phyloP scores from a whole-genome alignment of 2,797 vertebrate genomes.

The Pyrocephalus nanus region DNA sequence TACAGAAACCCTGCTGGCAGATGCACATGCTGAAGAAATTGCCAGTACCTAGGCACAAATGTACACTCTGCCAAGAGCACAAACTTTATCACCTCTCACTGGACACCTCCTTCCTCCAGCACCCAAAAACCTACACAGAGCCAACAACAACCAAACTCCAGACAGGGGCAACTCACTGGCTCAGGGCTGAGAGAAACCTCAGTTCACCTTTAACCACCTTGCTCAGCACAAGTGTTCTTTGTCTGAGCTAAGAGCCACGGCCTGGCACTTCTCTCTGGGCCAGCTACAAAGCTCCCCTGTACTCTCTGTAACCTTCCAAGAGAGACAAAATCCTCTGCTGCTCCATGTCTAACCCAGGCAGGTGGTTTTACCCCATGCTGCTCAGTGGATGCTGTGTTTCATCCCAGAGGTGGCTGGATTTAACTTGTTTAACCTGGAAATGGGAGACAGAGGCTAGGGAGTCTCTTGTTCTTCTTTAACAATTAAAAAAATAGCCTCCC shows the following conservation, averaged over 20 bases:
- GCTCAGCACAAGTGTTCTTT: slow-evolving; percentile 35
- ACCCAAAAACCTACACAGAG: not conserved
- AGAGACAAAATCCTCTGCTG: not conserved
- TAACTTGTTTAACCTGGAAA: not conserved
- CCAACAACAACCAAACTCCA: slow-evolving; percentile 8
- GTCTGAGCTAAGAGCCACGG: not conserved
- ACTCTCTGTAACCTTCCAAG: not conserved
- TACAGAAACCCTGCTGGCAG: not conserved
- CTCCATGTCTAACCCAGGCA: not conserved
- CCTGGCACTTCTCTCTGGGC: not conserved
- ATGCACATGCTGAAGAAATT: not conserved
- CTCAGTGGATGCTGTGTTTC: not conserved
- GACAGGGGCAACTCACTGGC: slow-evolving; percentile 1
- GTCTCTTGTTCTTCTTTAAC: not conserved
- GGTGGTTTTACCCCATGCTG: not conserved
- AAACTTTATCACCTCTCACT: not conserved
- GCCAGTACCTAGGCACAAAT: not conserved
- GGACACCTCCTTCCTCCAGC: not conserved
- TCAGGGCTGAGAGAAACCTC: slow-evolving; percentile 18
- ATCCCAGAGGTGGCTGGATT: not conserved
- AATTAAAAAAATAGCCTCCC: not conserved
- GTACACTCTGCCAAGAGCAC: not conserved
- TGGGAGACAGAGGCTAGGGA: not conserved
- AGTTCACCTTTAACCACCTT: slow-evolving; percentile 28
- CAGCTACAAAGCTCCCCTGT: slow-evolving; percentile 9